phyloP scores from a whole-genome alignment of 2,797 vertebrate genomes.

The Xenopus petersii region DNA sequence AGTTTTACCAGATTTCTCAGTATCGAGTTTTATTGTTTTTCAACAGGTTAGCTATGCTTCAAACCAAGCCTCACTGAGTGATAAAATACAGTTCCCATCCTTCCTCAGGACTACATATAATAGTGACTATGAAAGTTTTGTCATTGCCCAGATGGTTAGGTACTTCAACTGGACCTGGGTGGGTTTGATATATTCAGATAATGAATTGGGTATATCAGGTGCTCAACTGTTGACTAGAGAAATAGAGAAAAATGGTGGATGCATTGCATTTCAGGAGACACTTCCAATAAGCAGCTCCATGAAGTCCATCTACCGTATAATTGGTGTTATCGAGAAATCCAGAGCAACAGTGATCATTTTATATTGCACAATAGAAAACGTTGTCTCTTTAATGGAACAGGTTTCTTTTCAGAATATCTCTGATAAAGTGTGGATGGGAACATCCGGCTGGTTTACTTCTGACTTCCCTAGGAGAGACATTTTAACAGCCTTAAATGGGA shows the following conservation, averaged over 20 bases:
- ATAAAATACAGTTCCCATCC: background rate
- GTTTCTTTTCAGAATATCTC: background rate
- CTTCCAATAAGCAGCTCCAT: background rate
- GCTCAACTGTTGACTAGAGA: too few species aligned
- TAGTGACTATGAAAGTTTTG: background rate
- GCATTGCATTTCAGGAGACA: background rate
- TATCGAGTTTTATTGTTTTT: background rate
- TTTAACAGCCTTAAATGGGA: background rate
- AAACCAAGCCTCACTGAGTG: background rate
- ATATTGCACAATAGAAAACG: slow-evolving; percentile 5
- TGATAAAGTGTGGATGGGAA: background rate
- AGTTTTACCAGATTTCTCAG: too few species aligned
- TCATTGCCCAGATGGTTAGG: background rate
- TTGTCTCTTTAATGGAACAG: slow-evolving; percentile 10
- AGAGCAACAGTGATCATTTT: background rate
- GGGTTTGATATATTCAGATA: too few species aligned
- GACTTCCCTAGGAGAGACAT: too few species aligned
- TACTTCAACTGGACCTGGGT: slow-evolving; percentile 25
- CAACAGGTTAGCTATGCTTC: background rate
- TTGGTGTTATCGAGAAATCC: background rate
- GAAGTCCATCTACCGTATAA: background rate
- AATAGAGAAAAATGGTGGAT: too few species aligned
- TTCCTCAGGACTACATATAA: slow-evolving; percentile 6
- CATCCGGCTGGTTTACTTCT: too few species aligned
- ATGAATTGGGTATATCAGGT: too few species aligned